Evolutionary conservation across 2,797 vertebrate genomes (phyloP).

Genomic region (Sitta carolinensis): DNA sequence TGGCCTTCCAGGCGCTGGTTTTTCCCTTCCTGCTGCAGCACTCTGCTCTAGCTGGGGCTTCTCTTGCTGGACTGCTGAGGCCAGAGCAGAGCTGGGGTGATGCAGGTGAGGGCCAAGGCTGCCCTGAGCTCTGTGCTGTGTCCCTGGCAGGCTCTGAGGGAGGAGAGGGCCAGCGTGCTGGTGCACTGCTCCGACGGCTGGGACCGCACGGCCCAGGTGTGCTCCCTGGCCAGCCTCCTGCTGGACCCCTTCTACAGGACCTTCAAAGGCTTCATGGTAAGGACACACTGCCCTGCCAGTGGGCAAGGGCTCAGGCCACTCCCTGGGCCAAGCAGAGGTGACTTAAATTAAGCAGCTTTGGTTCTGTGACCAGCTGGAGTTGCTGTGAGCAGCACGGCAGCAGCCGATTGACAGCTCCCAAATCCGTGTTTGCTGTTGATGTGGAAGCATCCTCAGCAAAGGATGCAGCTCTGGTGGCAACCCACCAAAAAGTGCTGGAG

Average conservation of each 20-base stretch:
- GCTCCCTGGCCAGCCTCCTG: slow-evolving; percentile 79
- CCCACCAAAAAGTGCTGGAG: neutral
- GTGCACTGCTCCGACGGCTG: slow-evolving; percentile 85
- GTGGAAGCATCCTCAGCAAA: neutral
- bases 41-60: neutral
- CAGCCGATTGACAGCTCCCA: neutral
- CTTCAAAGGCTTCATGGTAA: slow-evolving; percentile 84
- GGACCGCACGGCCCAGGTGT: slow-evolving; percentile 84
- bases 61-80: neutral
- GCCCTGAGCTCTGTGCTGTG: neutral
- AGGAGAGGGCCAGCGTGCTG: slow-evolving; percentile 80
- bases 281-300: neutral
- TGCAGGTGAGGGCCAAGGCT: neutral
- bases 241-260: slow-evolving; percentile 83
- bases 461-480: neutral
- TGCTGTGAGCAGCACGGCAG: neutral
- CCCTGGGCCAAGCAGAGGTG: neutral
- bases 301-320: neutral
- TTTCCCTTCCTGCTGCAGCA: neutral
- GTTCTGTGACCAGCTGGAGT: neutral
- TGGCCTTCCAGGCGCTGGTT: neutral
- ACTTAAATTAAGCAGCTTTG: neutral
- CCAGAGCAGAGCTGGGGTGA: neutral
- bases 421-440: neutral
- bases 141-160: slow-evolving; percentile 74